These are phyloP conservation scores for Clarias batrachus DNA, from an alignment of 2,113 vertebrate species.

Conservation along the genomic window DNA sequence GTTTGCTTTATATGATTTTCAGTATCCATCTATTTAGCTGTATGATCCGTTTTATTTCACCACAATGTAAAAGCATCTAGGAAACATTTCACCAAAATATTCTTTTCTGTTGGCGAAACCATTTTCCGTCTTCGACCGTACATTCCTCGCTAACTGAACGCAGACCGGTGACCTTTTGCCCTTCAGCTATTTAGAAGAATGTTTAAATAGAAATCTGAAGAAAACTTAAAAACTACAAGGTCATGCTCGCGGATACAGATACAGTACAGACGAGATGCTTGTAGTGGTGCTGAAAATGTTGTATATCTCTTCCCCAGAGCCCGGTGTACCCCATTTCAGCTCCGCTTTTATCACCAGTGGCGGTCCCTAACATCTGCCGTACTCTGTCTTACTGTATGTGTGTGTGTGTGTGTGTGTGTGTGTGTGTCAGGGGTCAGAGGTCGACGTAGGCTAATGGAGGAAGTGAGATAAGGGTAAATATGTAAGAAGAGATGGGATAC, in stretches of 20 bases:
- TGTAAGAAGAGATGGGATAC: conserved; percentile 24
- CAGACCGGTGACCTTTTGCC: not conserved
- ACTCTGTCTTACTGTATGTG: not conserved
- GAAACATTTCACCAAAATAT: not conserved
- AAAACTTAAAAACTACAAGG: not conserved
- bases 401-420: not conserved
- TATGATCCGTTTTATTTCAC: not conserved
- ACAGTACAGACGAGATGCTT: not conserved
- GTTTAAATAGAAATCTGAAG: not conserved
- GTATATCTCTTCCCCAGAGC: not conserved
- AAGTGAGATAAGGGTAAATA: conserved; percentile 37
- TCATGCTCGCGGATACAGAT: not conserved
- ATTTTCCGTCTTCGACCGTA: not conserved
- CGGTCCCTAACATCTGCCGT: conserved; percentile 6
- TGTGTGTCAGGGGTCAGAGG: conserved; percentile 33
- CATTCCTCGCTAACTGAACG: not conserved
- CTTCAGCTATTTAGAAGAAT: not conserved
- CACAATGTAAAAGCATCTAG: not conserved
- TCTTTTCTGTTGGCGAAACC: not conserved
- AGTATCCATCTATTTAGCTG: not conserved
- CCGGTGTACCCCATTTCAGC: conserved; percentile 9
- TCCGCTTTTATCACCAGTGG: conserved; percentile 37
- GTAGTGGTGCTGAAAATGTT: not conserved
- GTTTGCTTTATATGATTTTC: not conserved
- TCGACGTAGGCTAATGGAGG: conserved; percentile 34